A percentile compares a stretch with the other conserved stretches of the same genome.
These are phyloP conservation scores for Geococcyx californianus DNA, from an alignment of 2,113 vertebrate species.

Conservation along the genomic window DNA sequence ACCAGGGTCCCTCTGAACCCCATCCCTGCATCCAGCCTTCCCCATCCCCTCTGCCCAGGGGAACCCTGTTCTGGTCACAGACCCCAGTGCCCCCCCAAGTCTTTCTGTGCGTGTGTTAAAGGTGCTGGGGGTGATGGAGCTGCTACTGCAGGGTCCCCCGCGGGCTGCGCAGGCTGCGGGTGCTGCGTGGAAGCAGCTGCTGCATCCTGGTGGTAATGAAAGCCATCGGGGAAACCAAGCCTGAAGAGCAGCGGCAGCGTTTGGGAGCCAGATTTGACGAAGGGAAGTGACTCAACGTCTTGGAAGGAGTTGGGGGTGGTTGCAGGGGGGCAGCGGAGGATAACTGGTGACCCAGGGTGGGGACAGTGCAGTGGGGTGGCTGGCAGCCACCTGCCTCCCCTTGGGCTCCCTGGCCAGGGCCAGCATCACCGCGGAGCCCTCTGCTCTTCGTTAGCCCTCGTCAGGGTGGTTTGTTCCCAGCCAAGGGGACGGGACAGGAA, in stretches of 20 bases:
- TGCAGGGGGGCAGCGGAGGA: not conserved
- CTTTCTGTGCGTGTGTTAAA: not conserved
- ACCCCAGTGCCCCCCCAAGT: accelerated
- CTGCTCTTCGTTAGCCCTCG: not conserved
- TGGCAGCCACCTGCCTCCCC: constrained; percentile 13
- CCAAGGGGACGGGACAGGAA: constrained; percentile 30
- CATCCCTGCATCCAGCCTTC: not conserved
- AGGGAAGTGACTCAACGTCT: constrained; percentile 63
- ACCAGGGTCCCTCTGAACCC: not conserved
- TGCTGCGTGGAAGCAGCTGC: not conserved
- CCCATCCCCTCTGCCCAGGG: accelerated
- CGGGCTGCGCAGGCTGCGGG: not conserved
- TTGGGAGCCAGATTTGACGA: constrained; percentile 44
- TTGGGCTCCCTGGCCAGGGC: not conserved
- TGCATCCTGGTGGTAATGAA: constrained; percentile 15
- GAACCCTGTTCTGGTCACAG: accelerated
- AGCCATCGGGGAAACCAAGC: not conserved
- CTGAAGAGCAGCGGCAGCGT: not conserved
- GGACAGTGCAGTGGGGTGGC: not conserved
- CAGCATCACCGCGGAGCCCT: not conserved
- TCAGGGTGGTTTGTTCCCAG: not conserved
- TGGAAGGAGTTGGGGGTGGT: constrained; percentile 29
- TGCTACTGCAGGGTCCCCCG: not conserved
- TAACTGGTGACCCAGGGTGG: not conserved
- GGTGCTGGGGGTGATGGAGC: not conserved